A percentile compares a stretch with the other conserved stretches of the same genome.
Conservation (phyloP, 35 echinoderm and acorn worm species). For the Lytechinus pictus region DNA sequence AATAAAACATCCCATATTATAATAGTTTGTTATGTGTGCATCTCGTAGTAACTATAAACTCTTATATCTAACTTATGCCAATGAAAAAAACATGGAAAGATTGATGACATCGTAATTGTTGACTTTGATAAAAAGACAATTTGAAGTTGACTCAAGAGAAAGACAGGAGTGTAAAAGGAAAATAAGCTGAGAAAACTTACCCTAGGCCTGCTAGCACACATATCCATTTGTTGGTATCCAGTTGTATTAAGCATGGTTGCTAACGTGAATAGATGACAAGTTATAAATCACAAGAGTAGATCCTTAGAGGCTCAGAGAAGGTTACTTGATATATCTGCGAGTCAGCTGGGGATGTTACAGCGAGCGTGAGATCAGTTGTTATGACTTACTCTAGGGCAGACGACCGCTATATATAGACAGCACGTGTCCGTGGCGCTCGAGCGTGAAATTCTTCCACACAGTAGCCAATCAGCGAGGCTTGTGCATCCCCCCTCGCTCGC, state of each 20-base stretch:
- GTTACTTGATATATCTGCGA: not conserved
- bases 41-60: too few relatives aligned
- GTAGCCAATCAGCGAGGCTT: slow-evolving; percentile 22
- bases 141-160: not conserved
- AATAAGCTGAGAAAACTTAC: slow-evolving; percentile 37
- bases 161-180: not conserved
- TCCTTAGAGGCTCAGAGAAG: not conserved
- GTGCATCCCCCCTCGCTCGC: not conserved
- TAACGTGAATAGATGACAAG: not conserved
- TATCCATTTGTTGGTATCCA: slow-evolving; percentile 4
- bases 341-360: not conserved
- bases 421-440: slow-evolving; percentile 42
- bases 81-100: not conserved
- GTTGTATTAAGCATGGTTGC: not conserved
- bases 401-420: slow-evolving; percentile 39
- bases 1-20: not conserved
- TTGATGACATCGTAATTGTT: too few relatives aligned
- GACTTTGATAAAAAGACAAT: not conserved
- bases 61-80: too few relatives aligned
- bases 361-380: slow-evolving; percentile 21
- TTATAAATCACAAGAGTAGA: slow-evolving; percentile 41
- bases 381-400: not conserved
- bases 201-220: slow-evolving; percentile 36
- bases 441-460: slow-evolving; percentile 53
- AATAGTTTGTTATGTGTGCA: too few relatives aligned